Evolutionary conservation across 2,797 vertebrate species (phyloP).

Genomic region (Cryptoprocta ferox): DNA sequence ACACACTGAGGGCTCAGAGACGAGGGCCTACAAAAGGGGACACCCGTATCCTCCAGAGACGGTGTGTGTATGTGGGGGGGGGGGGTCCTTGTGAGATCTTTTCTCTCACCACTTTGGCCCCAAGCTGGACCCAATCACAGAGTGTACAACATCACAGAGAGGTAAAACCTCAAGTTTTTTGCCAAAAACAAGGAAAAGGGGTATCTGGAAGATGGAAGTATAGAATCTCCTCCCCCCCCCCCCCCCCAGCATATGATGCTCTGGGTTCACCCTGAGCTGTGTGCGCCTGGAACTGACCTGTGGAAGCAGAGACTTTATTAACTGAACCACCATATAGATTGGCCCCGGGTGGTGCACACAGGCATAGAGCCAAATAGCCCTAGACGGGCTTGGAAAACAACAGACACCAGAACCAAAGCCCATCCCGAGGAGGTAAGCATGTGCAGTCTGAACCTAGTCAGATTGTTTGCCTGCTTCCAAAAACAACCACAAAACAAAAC

Average conservation of each 20-base stretch:
- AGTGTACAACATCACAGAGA: background rate
- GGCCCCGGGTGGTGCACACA: background rate
- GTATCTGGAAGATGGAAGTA: background rate
- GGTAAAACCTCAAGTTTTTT: background rate
- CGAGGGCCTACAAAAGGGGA: background rate
- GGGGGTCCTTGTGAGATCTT: background rate
- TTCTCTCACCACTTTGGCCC: background rate
- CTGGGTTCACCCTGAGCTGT: background rate
- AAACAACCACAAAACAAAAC: background rate
- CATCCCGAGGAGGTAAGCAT: rapidly evolving
- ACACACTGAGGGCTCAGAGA: background rate
- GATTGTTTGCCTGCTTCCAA: background rate
- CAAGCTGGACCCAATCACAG: background rate
- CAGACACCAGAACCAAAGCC: too few relatives aligned
- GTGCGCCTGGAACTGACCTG: too few relatives aligned
- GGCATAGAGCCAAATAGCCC: rapidly evolving
- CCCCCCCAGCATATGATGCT: too few relatives aligned
- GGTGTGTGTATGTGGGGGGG: rapidly evolving
- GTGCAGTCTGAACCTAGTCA: too few relatives aligned
- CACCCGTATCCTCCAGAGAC: background rate
- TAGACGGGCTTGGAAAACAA: background rate
- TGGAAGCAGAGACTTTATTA: background rate
- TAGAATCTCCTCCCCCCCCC: background rate
- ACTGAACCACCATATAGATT: rapidly evolving
- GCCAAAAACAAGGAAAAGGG: background rate